Evolutionary conservation across 2,113 vertebrate species (phyloP), one percentile per base, ranked within the genome.

Genomic region (Labeo catla): DNA sequence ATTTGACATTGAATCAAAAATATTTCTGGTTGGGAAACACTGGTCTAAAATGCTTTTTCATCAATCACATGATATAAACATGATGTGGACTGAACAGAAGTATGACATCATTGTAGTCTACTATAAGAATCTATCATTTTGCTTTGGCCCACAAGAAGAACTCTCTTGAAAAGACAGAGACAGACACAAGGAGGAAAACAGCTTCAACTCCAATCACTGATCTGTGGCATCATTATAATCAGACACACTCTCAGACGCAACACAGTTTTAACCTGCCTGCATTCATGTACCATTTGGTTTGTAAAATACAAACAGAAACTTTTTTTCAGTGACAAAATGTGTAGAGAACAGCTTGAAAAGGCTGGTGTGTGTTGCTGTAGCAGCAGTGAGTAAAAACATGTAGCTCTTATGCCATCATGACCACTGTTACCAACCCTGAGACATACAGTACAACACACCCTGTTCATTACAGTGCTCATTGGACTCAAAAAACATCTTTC

Each of bases 331-430:
- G n/a, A 12, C 15, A 19, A 83, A 50, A 68, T n/a, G 45, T 13
- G 6, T 52, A 70, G 47, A 52, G 43, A 36, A 36, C 21, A 45
- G 63, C 80, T 82, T 82, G 8, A 36, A 52, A 36, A 82, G 47
- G 80, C 80, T 82, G 63, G 81, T 70, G 81, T 66, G 43, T 82
- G 63, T 68, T 82, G 45, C 65, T 83, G 63, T 36, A 70, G 63
- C 63, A 83, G 81, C 61, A 36, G 65, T 83, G 47, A 83, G 47
- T 19, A 39, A n/a, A 50, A 21, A 16, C 28, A 45, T 36, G 77
- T 39, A 50, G 11, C 16, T 74, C 16, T 50, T 45, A 19, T 21
- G 39, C 39, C 68, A 72, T 43, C 39, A 73, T n/a, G 70, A 73
- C 21, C 70, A 6, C 15, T 36, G 76, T 36, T 54, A 77, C 76